Evolutionary conservation across 2,888 invertebrate genomes (phyloP).

Genomic region (Meteorus cinctellus): DNA sequence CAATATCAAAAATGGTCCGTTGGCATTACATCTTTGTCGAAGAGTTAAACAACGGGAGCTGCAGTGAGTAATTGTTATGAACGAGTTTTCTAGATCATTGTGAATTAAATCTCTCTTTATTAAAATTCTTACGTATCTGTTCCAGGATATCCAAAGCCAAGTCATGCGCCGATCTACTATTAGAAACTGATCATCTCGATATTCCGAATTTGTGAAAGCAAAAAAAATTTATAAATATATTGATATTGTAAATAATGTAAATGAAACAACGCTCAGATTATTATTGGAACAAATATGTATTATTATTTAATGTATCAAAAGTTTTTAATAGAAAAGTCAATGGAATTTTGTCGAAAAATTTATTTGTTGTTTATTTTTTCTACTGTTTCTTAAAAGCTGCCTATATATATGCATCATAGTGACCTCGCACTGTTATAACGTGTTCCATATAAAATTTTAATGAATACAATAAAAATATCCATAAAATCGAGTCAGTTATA

Average conservation of each 20-base stretch:
- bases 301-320: conserved; percentile 23
- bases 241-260: conserved; percentile 62
- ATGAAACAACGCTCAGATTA: conserved; percentile 44
- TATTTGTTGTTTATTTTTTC: conserved; percentile 55
- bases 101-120: conserved; percentile 32
- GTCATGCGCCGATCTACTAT: conserved; percentile 82
- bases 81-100: background rate
- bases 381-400: conserved; percentile 39
- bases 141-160: conserved; percentile 82
- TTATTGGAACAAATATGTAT: conserved; percentile 3
- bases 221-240: conserved; percentile 37
- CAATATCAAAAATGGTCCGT: conserved; percentile 84
- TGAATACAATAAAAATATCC: conserved; percentile 54
- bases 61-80: conserved; percentile 65
- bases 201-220: conserved; percentile 17
- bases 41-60: conserved; percentile 73
- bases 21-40: conserved; percentile 84
- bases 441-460: conserved; percentile 49
- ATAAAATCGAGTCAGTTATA: conserved; percentile 20
- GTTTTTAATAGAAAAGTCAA: conserved; percentile 4
- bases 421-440: conserved; percentile 29
- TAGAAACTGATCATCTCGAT: conserved; percentile 74
- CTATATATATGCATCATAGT: conserved; percentile 41
- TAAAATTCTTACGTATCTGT: conserved; percentile 56
- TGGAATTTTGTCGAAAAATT: conserved; percentile 8